Percentiles rank a stretch among this genome's conserved stretches.
Evolutionary conservation across 1,140 invertebrate species (phyloP).

Genomic region (Heliconius hermathena): DNA sequence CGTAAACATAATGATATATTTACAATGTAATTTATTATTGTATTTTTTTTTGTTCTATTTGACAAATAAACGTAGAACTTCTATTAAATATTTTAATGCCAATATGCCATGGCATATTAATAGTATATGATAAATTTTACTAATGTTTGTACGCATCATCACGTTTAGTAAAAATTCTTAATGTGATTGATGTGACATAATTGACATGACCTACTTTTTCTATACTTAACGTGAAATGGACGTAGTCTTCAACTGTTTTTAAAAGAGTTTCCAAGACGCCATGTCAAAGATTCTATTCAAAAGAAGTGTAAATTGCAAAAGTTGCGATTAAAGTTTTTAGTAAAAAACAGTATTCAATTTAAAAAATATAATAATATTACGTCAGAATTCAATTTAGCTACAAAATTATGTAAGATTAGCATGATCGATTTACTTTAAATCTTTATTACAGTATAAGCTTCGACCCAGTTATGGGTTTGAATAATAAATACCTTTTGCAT

Average conservation of each 20-base stretch:
- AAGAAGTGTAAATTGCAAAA: no score
- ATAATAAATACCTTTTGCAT: not conserved
- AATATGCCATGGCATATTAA: not conserved
- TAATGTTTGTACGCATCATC: not conserved
- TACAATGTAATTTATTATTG: no score
- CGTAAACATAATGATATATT: not conserved
- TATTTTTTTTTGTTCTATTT: no score
- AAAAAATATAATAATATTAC: not conserved
- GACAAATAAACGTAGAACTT: not conserved
- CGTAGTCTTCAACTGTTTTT: not conserved
- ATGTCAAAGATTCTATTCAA: not conserved
- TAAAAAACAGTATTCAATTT: no score
- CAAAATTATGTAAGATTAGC: not conserved
- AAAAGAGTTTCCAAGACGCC: not conserved
- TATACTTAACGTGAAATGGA: not conserved
- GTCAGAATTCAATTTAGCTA: not conserved
- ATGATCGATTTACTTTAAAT: slow-evolving; percentile 1
- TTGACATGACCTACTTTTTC: not conserved
- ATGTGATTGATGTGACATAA: not conserved
- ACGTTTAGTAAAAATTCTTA: not conserved
- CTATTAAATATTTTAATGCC: no score
- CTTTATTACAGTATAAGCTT: not conserved
- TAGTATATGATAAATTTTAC: not conserved
- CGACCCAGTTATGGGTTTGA: not conserved
- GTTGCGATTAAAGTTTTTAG: no score